Percentiles rank a stretch among this genome's conserved stretches.
phyloP scores from a whole-genome alignment of 2,888 invertebrate species.

The Cordilura impudica region DNA sequence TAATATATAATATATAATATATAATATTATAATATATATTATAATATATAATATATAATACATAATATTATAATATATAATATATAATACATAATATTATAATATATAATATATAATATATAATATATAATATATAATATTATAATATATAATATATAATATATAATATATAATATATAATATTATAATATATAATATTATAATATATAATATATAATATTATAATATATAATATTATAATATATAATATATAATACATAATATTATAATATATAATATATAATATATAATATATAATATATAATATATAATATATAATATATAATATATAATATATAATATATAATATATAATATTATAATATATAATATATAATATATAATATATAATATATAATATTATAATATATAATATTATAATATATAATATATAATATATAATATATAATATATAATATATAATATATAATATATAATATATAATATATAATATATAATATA shows the following conservation, averaged over 20 bases:
- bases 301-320: too few relatives aligned
- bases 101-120: constrained; percentile 1
- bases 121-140: constrained; percentile 2
- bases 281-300: too few relatives aligned
- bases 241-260: neutral
- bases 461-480: too few relatives aligned
- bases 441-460: too few relatives aligned
- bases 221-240: neutral
- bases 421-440: neutral
- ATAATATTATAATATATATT: neutral
- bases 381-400: neutral
- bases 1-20: neutral
- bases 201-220: neutral
- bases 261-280: neutral
- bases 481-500: too few relatives aligned
- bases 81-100: too few relatives aligned
- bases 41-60: neutral
- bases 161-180: neutral
- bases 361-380: too few relatives aligned
- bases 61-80: too few relatives aligned
- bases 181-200: neutral
- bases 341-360: too few relatives aligned
- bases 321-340: too few relatives aligned
- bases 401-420: neutral
- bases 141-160: neutral